Evolutionary conservation across 2,888 invertebrate species (phyloP).

Genomic region (Agonopterix subpropinquella): DNA sequence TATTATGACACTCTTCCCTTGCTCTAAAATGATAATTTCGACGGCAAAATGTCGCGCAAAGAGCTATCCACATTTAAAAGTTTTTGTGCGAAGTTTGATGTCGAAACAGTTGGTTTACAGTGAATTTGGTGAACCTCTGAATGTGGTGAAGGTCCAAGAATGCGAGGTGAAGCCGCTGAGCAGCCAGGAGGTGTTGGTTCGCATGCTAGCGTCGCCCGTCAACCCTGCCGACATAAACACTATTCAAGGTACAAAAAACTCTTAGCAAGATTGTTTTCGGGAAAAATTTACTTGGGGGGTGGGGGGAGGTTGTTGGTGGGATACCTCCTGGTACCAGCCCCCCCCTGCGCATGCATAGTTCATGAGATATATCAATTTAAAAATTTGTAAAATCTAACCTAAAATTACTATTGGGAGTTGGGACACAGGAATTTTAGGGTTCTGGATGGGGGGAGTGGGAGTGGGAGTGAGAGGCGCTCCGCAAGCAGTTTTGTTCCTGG

Average conservation of each 20-base stretch:
- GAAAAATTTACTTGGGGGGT: no score
- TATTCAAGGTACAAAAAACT: constrained; percentile 83
- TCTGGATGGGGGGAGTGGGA: no score
- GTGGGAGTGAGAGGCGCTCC: no score
- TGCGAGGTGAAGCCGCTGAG: constrained; percentile 68
- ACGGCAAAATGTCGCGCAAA: constrained; percentile 21
- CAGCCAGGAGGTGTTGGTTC: constrained; percentile 83
- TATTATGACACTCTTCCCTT: constrained; percentile 37
- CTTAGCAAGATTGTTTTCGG: no score
- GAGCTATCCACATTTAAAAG: constrained; percentile 13
- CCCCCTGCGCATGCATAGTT: no score
- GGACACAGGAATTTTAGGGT: no score
- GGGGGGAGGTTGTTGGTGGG: no score
- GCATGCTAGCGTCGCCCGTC: constrained; percentile 92
- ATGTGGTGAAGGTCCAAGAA: constrained; percentile 82
- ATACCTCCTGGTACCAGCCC: no score
- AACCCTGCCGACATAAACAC: constrained; percentile 99
- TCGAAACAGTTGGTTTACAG: constrained; percentile 79
- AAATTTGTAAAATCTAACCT: no score
- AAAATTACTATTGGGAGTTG: no score
- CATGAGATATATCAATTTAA: no score
- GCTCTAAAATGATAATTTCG: constrained; percentile 21
- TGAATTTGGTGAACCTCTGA: constrained; percentile 88
- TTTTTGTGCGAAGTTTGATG: constrained; percentile 37
- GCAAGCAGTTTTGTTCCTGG: no score